These are phyloP conservation scores for Oostethus manadensis DNA, from an alignment of 2,113 vertebrate species.

Conservation along the genomic window DNA sequence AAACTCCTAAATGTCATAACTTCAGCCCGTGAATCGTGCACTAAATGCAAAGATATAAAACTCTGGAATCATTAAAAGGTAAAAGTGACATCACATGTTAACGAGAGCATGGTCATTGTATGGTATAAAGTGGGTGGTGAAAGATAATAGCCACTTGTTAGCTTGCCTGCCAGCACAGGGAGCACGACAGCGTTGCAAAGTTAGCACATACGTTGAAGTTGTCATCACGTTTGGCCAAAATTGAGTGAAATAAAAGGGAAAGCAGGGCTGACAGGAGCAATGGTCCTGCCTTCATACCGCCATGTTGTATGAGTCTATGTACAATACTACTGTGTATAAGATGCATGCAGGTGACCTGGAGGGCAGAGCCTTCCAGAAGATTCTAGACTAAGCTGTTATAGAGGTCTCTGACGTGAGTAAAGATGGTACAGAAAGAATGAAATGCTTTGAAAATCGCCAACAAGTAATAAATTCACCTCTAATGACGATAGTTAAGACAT, in stretches of 20 bases:
- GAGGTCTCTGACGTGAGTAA: slow-evolving; percentile 34
- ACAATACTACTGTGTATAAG: slow-evolving; percentile 61
- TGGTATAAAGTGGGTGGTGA: slow-evolving; percentile 13
- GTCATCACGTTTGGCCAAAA: slow-evolving; percentile 46
- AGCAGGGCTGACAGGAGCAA: slow-evolving; percentile 68
- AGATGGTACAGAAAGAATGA: slow-evolving; percentile 43
- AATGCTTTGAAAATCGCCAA: slow-evolving; percentile 50
- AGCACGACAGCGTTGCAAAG: slow-evolving; percentile 62
- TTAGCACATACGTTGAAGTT: slow-evolving; percentile 60
- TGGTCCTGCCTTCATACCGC: slow-evolving; percentile 53
- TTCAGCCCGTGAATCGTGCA: slow-evolving; percentile 67
- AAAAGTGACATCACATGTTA: slow-evolving; percentile 46
- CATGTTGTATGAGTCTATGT: slow-evolving; percentile 57
- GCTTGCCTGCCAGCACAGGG: slow-evolving; percentile 61
- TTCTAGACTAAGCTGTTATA: slow-evolving; percentile 1
- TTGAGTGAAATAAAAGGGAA: slow-evolving; percentile 53
- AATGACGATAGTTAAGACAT: slow-evolving; percentile 54
- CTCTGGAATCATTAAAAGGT: slow-evolving; percentile 61
- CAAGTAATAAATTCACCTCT: slow-evolving; percentile 54
- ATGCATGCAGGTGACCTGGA: slow-evolving; percentile 62
- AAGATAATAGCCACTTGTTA: slow-evolving; percentile 61
- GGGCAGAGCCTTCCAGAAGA: slow-evolving; percentile 28
- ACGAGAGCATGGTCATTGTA: slow-evolving; percentile 31
- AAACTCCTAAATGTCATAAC: slow-evolving; percentile 66
- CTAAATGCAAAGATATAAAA: slow-evolving; percentile 63